Conservation (phyloP, 2,113 vertebrate species). For the Xenopus laevis region DNA sequence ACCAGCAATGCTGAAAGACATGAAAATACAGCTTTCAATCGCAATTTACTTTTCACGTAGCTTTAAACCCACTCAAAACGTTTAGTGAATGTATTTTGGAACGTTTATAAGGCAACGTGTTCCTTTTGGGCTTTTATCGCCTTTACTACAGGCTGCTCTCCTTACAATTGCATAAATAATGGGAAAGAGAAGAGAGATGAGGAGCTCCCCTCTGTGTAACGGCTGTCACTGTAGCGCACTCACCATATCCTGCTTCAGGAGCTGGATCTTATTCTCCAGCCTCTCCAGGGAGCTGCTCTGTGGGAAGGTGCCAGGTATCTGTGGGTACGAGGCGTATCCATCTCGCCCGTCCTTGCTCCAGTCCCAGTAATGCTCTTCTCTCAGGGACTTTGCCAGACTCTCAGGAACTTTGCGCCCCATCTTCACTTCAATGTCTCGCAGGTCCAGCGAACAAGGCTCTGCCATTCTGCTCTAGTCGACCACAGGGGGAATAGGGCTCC, state of each 20-base stretch:
- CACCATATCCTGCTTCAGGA: constrained; percentile 89
- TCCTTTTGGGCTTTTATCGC: no score
- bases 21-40: no score
- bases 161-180: no score
- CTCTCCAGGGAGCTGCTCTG: constrained; percentile 65
- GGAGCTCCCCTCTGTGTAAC: no score
- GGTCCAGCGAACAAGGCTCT: constrained; percentile 62
- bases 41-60: no score
- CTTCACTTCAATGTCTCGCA: constrained; percentile 84
- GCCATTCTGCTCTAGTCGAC: constrained; percentile 65
- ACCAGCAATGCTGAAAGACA: no score
- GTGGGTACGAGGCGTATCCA: background rate
- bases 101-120: no score
- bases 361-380: constrained; percentile 55
- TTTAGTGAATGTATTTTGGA: no score
- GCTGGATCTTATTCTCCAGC: constrained; percentile 78
- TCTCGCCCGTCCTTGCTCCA: constrained; percentile 8
- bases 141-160: no score
- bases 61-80: no score
- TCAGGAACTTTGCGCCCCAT: constrained; percentile 89
- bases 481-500: background rate
- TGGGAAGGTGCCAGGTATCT: constrained; percentile 21
- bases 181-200: no score
- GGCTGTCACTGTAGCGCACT: constrained; percentile 47
- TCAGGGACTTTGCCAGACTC: constrained; percentile 74